Percentiles rank a stretch among this genome's conserved stretches.
These are phyloP conservation scores for Pasiphila rectangulata DNA, from an alignment of 2,888 invertebrate species.

Conservation along the genomic window DNA sequence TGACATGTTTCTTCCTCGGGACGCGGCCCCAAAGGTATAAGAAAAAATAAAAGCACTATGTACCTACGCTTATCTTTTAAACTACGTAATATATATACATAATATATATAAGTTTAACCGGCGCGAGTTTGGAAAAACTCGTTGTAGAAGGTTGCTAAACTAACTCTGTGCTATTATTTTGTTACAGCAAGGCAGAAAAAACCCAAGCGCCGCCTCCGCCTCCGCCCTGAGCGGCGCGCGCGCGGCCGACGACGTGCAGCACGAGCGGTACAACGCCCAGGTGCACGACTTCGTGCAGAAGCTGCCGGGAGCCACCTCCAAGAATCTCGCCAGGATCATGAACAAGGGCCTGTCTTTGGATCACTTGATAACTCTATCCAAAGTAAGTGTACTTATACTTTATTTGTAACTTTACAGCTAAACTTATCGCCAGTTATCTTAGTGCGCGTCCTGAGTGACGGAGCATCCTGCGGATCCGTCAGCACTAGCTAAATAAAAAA, in stretches of 20 bases:
- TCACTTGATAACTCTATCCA: constrained; percentile 79
- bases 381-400: constrained; percentile 61
- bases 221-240: constrained; percentile 86
- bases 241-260: constrained; percentile 78
- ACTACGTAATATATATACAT: no score
- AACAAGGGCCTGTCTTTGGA: constrained; percentile 86
- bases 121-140: no score
- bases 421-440: no score
- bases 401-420: no score
- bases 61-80: no score
- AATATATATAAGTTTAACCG: no score
- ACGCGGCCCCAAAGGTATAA: no score
- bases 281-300: constrained; percentile 91
- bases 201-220: constrained; percentile 89
- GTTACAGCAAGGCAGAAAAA: constrained; percentile 86
- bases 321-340: constrained; percentile 89
- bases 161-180: constrained; percentile 17
- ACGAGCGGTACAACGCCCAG: constrained; percentile 85
- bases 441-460: no score
- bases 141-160: constrained; percentile 2
- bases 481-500: no score
- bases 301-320: constrained; percentile 93
- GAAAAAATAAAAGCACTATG: no score
- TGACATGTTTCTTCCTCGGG: no score
- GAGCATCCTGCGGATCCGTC: no score